These are phyloP conservation scores for Neopipo cinnamomea DNA, from an alignment of 2,113 vertebrate species.

Conservation along the genomic window DNA sequence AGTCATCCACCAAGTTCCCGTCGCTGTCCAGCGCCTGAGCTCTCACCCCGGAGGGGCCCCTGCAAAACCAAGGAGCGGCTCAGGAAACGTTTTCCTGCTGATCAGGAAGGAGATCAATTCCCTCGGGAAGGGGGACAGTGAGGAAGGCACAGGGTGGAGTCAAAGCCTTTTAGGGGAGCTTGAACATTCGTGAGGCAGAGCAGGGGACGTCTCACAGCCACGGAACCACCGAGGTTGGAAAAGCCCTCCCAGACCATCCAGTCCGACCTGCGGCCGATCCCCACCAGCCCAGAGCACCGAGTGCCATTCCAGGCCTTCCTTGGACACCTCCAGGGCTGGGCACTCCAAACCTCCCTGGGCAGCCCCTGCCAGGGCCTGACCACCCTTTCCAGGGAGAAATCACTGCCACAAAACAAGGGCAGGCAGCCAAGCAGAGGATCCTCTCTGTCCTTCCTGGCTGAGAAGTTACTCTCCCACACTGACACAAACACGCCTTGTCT, in stretches of 20 bases:
- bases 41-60: slow-evolving; percentile 91
- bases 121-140: not conserved
- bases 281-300: not conserved
- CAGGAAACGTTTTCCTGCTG: fast-evolving
- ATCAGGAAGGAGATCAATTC: not conserved
- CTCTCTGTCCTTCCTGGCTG: not conserved
- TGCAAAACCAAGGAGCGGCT: slow-evolving; percentile 25
- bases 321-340: not conserved
- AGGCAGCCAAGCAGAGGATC: not conserved
- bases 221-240: not conserved
- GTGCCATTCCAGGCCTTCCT: not conserved
- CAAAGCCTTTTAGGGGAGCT: not conserved
- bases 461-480: not conserved
- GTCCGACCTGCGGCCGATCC: not conserved
- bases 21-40: slow-evolving; percentile 88
- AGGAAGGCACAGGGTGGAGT: not conserved
- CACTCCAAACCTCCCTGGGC: not conserved
- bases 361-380: not conserved
- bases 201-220: not conserved
- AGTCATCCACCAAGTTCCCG: slow-evolving; percentile 92
- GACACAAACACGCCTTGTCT: not conserved
- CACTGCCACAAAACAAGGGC: not conserved
- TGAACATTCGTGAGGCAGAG: not conserved
- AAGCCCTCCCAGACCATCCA: not conserved
- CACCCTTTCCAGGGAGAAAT: not conserved